Percentiles rank a stretch among this genome's conserved stretches.
These are phyloP conservation scores for Microcebus murinus DNA, from an alignment of 2,113 vertebrate genomes.

Conservation along the genomic window DNA sequence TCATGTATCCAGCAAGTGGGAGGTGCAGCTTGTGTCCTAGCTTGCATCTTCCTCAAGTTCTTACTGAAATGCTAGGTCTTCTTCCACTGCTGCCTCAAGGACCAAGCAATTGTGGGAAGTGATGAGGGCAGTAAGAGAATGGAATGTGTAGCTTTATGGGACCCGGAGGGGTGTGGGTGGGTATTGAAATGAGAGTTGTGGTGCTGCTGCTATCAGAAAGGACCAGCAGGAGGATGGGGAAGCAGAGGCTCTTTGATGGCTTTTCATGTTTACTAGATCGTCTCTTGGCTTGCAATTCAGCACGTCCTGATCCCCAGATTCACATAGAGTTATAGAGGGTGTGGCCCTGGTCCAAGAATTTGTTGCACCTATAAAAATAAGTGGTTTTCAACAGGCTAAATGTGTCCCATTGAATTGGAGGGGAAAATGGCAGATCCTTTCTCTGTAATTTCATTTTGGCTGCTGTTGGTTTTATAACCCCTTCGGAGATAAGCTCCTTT, in stretches of 20 bases:
- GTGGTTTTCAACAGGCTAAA: neutral
- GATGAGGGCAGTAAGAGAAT: neutral
- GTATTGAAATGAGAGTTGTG: neutral
- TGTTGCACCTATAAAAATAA: neutral
- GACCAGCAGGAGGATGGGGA: neutral
- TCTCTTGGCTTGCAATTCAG: neutral
- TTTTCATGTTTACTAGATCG: neutral
- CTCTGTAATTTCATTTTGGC: neutral
- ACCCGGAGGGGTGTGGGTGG: neutral
- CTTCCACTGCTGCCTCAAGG: neutral
- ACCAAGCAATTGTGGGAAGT: neutral
- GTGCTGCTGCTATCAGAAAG: neutral
- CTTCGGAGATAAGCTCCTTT: neutral
- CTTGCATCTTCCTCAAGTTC: neutral
- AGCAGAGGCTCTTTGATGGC: neutral
- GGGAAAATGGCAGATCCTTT: neutral
- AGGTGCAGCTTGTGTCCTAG: neutral
- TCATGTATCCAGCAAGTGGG: neutral
- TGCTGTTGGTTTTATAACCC: neutral
- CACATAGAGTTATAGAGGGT: neutral
- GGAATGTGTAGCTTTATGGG: neutral
- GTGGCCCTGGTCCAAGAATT: neutral
- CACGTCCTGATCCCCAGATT: neutral
- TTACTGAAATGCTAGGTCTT: neutral
- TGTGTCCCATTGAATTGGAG: neutral